phyloP scores from a whole-genome alignment of 1,140 invertebrate genomes.

The Ceratina japonica region DNA sequence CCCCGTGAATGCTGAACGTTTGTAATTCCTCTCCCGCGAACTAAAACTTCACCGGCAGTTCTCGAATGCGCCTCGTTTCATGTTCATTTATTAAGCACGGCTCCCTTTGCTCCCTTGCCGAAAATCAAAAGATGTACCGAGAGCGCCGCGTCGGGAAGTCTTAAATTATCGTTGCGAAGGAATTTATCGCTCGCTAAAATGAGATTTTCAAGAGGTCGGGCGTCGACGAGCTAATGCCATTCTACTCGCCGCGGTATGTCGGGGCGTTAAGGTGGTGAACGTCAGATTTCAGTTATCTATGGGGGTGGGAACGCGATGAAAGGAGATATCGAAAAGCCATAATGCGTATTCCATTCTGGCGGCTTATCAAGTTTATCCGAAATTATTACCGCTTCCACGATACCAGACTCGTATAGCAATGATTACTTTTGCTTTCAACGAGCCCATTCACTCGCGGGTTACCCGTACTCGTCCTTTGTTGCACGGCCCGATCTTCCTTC shows the following conservation, averaged over 20 bases:
- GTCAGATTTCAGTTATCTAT: conserved; percentile 28
- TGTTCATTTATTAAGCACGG: not conserved
- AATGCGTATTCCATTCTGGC: conserved; percentile 27
- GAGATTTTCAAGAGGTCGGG: no score
- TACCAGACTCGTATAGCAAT: not conserved
- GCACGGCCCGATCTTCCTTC: not conserved
- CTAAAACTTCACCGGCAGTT: conserved; percentile 3
- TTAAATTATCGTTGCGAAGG: no score
- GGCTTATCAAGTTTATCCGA: conserved; percentile 26
- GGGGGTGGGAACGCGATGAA: not conserved
- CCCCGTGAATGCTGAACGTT: conserved; percentile 30
- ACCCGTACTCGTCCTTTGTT: not conserved
- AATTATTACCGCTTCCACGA: conserved; percentile 25
- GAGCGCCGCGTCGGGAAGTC: not conserved
- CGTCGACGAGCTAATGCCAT: not conserved
- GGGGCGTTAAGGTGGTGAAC: conserved; percentile 8
- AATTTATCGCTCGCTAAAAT: not conserved
- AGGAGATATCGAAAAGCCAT: conserved; percentile 37
- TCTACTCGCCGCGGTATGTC: not conserved
- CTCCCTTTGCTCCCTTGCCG: not conserved
- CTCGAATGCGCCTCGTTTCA: not conserved
- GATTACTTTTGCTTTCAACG: conserved; percentile 7
- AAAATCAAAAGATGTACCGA: not conserved
- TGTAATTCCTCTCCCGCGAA: not conserved
- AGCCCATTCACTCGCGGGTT: not conserved